Conservation (phyloP, 2,888 invertebrate species). For the Tiliacea aurago region DNA sequence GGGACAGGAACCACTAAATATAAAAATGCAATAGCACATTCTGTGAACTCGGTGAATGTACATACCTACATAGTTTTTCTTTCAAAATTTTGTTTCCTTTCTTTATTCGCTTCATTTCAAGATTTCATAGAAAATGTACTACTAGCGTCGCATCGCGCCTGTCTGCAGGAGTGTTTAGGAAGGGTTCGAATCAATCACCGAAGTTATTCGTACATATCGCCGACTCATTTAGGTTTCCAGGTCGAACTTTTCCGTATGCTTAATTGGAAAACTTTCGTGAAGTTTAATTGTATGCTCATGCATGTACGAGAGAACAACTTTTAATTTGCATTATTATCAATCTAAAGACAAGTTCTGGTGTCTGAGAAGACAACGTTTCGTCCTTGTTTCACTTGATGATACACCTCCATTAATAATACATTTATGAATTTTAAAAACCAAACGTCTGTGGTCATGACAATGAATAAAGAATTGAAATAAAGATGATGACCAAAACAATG, state of each 20-base stretch:
- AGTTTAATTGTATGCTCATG: constrained; percentile 33
- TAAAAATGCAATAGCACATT: no score
- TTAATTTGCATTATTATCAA: constrained; percentile 19
- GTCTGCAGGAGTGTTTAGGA: neutral
- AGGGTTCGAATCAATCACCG: constrained; percentile 7
- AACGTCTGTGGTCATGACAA: neutral
- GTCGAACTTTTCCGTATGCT: constrained; percentile 19
- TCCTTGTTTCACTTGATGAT: neutral
- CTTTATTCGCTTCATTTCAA: no score
- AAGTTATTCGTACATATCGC: constrained; percentile 7
- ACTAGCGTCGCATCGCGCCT: no score
- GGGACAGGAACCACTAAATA: neutral
- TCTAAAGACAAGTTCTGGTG: neutral
- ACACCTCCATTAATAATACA: neutral
- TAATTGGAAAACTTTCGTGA: constrained; percentile 45
- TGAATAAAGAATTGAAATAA: neutral
- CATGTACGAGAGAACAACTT: neutral
- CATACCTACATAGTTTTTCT: no score
- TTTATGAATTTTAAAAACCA: neutral
- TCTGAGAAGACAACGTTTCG: no score
- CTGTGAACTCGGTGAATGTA: no score
- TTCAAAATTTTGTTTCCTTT: no score
- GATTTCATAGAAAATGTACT: no score
- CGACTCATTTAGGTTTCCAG: constrained; percentile 32
- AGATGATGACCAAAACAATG: neutral